phyloP scores from a whole-genome alignment of 2,113 vertebrate species.

The Scopus umbretta region DNA sequence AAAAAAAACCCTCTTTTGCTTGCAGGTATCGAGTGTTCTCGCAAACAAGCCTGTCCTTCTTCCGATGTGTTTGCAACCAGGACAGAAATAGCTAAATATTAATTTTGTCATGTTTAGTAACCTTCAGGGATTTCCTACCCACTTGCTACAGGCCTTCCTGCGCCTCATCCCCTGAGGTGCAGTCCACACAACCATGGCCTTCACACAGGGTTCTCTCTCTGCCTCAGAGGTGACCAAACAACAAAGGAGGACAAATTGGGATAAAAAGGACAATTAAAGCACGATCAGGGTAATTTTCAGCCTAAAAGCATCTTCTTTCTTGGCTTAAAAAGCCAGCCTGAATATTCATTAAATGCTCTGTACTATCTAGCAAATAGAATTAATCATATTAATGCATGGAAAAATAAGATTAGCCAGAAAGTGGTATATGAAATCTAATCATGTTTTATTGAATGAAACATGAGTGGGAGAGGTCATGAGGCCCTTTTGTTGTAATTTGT shows the following conservation, averaged over 20 bases:
- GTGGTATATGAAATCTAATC: background rate
- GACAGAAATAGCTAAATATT: background rate
- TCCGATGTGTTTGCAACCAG: background rate
- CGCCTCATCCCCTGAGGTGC: background rate
- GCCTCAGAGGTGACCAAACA: background rate
- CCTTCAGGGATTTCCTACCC: background rate
- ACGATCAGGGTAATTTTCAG: background rate
- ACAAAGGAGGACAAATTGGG: background rate
- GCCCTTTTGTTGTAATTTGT: background rate
- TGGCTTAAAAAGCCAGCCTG: background rate
- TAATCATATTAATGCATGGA: constrained; percentile 30
- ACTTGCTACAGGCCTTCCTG: background rate
- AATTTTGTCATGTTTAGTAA: background rate
- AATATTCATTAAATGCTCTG: constrained; percentile 37
- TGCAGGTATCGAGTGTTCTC: background rate
- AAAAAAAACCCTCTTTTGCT: background rate
- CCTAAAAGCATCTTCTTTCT: background rate
- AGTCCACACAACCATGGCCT: background rate
- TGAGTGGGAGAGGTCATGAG: background rate
- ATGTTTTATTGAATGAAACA: constrained; percentile 16
- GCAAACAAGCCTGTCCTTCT: background rate
- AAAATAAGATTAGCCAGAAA: constrained; percentile 23
- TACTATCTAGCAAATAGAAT: constrained; percentile 41
- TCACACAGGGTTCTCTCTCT: background rate
- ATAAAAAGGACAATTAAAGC: constrained; percentile 11